These are phyloP conservation scores for Argya squamiceps DNA, from an alignment of 2,797 vertebrate genomes.

Conservation along the genomic window DNA sequence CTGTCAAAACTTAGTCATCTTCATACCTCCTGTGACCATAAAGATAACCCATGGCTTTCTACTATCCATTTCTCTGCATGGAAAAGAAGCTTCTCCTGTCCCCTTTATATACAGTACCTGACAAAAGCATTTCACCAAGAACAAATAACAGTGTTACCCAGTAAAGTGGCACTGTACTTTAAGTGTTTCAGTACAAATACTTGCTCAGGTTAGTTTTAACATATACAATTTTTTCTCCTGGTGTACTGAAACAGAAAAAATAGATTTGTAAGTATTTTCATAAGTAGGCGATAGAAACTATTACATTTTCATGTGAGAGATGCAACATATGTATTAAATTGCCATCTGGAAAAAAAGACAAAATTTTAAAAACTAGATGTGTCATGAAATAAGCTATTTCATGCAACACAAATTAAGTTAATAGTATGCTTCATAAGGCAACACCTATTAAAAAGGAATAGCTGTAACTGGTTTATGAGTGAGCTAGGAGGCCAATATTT, in stretches of 20 bases:
- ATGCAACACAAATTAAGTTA: background rate
- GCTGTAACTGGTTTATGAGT: background rate
- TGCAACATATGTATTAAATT: background rate
- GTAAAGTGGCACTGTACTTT: background rate
- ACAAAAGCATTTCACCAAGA: background rate
- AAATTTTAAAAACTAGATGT: background rate
- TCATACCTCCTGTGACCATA: background rate
- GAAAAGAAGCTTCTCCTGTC: background rate
- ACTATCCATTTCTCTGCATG: background rate
- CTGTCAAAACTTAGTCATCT: background rate
- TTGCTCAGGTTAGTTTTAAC: background rate
- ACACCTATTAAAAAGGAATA: background rate
- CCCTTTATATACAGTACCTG: background rate
- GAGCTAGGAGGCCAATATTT: background rate
- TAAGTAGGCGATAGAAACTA: background rate
- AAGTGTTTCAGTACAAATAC: background rate
- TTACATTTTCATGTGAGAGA: background rate
- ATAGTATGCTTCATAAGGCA: background rate
- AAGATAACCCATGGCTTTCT: background rate
- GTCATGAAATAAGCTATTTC: background rate
- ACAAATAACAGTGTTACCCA: background rate
- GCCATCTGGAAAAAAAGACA: background rate
- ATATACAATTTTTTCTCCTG: background rate
- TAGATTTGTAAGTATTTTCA: background rate
- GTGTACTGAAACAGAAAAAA: background rate